Percentiles rank a stretch among this genome's conserved stretches.
Conservation (phyloP, 1,140 invertebrate genomes). For the Zophobas atratus region DNA sequence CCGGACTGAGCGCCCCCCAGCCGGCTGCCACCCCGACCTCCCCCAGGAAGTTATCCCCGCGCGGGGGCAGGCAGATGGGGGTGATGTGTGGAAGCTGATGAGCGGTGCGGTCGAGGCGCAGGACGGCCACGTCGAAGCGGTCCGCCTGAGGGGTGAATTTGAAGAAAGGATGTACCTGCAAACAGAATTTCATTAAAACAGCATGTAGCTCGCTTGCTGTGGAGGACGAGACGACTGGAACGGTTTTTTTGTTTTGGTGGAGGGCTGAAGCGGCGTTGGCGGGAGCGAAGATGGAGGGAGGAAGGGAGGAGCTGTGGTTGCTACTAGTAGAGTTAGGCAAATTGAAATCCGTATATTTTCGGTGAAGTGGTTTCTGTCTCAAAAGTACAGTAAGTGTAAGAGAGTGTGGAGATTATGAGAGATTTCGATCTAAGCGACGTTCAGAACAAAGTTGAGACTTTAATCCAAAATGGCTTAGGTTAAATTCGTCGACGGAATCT, state of each 20-base stretch:
- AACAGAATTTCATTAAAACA: constrained; percentile 17
- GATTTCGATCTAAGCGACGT: too few species aligned
- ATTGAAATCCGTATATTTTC: too few species aligned
- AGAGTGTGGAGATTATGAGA: too few species aligned
- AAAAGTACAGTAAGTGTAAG: too few species aligned
- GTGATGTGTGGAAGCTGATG: constrained; percentile 93
- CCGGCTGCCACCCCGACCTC: constrained; percentile 94
- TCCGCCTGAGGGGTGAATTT: constrained; percentile 95
- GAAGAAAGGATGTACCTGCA: constrained; percentile 92
- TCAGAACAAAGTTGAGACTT: too few species aligned
- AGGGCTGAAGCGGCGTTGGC: too few species aligned
- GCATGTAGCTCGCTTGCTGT: background rate
- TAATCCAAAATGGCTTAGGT: too few species aligned
- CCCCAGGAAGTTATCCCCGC: constrained; percentile 91
- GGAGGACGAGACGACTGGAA: background rate
- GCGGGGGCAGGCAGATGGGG: constrained; percentile 93
- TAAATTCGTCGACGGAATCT: too few species aligned
- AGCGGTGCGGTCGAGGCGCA: constrained; percentile 89
- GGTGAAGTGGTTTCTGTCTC: too few species aligned
- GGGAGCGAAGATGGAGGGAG: background rate
- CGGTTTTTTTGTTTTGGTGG: too few species aligned
- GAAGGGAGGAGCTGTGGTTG: background rate
- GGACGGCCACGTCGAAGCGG: constrained; percentile 92
- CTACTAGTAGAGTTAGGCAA: too few species aligned
- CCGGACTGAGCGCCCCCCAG: constrained; percentile 92